A percentile compares a stretch with the other conserved stretches of the same genome.
These are phyloP conservation scores for Peromyscus nudipes DNA, from an alignment of 2,797 vertebrate genomes.

Conservation along the genomic window DNA sequence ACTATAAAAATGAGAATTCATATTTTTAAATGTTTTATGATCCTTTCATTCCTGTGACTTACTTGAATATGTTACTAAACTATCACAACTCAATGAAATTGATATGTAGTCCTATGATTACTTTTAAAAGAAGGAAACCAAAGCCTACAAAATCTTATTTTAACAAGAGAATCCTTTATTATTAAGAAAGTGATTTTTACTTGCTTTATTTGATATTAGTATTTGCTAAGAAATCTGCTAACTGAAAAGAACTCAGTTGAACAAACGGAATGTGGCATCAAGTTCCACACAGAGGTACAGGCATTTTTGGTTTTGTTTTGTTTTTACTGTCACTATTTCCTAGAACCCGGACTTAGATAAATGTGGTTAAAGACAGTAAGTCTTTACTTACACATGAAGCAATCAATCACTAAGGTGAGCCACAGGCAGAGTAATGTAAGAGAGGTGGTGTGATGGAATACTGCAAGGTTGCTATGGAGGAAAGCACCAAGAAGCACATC, in stretches of 20 bases:
- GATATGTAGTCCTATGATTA: not conserved
- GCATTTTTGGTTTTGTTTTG: not conserved
- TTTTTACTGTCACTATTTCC: constrained; percentile 45
- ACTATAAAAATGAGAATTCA: constrained; percentile 5
- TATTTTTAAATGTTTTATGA: constrained; percentile 42
- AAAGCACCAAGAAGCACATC: not conserved
- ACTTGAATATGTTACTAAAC: constrained; percentile 31
- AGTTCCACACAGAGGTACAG: not conserved
- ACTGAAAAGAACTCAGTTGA: constrained; percentile 24
- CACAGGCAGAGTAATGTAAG: not conserved
- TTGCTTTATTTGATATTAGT: constrained; percentile 2
- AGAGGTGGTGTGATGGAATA: constrained; percentile 23
- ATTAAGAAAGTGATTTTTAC: not conserved
- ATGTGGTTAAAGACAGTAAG: constrained; percentile 67
- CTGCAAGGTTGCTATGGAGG: not conserved
- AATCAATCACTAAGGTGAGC: constrained; percentile 62
- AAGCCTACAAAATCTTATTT: not conserved
- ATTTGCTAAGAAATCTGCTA: not conserved
- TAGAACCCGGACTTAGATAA: constrained; percentile 64
- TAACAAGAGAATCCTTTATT: constrained; percentile 33
- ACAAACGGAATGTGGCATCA: constrained; percentile 19
- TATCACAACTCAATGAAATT: not conserved
- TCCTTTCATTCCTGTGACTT: not conserved
- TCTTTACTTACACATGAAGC: constrained; percentile 49
- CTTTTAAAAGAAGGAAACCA: constrained; percentile 56